A percentile compares a stretch with the other conserved stretches of the same genome.
Evolutionary conservation across 2,113 vertebrate species (phyloP).

Genomic region (Orcinus orca): DNA sequence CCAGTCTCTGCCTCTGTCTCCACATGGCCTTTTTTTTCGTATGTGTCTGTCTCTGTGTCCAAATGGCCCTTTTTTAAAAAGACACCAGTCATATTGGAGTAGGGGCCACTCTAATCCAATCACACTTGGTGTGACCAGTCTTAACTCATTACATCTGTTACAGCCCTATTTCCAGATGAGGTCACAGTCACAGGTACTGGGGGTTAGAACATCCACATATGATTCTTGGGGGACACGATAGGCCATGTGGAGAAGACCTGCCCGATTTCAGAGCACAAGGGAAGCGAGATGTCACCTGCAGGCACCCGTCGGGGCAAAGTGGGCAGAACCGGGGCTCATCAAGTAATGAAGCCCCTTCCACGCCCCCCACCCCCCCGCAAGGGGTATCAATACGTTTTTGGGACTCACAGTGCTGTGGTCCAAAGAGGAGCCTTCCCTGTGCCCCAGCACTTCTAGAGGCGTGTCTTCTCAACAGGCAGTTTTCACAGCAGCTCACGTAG

Average conservation of each 20-base stretch:
- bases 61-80: not conserved
- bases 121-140: not conserved
- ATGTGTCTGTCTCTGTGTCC: not conserved
- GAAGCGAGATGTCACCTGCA: too few relatives aligned
- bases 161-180: not conserved
- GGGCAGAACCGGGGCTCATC: not conserved
- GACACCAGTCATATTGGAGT: rapidly evolving
- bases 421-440: not conserved
- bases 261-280: not conserved
- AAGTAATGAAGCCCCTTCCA: rapidly evolving
- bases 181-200: not conserved
- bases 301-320: rapidly evolving
- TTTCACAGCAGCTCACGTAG: not conserved
- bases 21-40: rapidly evolving
- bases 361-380: rapidly evolving
- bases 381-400: not conserved
- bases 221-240: too few relatives aligned
- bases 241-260: rapidly evolving
- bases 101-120: too few relatives aligned
- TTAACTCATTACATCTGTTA: not conserved
- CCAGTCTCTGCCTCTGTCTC: not conserved
- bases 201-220: not conserved
- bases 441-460: rapidly evolving
- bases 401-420: not conserved
- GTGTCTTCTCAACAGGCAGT: not conserved